A percentile compares a stretch with the other conserved stretches of the same genome.
Conservation (phyloP, 2,888 invertebrate species). For the Scaptomyza caliginosa region DNA sequence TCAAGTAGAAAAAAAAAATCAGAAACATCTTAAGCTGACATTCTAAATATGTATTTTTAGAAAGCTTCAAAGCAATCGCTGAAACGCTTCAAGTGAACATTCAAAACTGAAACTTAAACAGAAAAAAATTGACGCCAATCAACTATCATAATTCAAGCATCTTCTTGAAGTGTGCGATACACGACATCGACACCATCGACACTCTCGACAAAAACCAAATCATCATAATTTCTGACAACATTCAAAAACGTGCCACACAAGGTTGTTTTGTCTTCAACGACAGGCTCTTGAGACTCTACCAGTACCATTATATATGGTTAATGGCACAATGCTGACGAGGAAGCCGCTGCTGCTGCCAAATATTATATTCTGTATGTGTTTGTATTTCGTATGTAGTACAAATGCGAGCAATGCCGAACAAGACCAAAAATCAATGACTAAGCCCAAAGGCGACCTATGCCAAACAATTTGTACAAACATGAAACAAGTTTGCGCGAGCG, state of each 20-base stretch:
- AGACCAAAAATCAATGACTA: conserved; percentile 46
- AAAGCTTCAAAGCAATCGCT: conserved; percentile 20
- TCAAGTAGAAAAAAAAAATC: not conserved
- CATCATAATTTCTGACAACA: conserved; percentile 39
- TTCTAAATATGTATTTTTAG: conserved; percentile 38
- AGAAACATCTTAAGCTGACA: conserved; percentile 11
- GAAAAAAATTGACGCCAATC: conserved; percentile 63
- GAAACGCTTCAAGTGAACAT: conserved; percentile 19
- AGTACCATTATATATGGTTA: conserved; percentile 41
- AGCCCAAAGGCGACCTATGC: conserved; percentile 49
- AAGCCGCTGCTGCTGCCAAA: conserved; percentile 48
- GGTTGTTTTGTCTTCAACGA: conserved; percentile 47
- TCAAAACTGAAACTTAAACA: conserved; percentile 15
- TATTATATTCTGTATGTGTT: conserved; percentile 2
- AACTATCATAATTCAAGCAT: conserved; percentile 70
- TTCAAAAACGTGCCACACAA: conserved; percentile 60
- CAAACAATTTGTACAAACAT: conserved; percentile 54
- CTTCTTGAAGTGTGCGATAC: conserved; percentile 53
- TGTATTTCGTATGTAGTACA: conserved; percentile 19
- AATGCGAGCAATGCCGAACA: conserved; percentile 48
- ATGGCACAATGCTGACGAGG: conserved; percentile 64
- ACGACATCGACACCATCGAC: conserved; percentile 51
- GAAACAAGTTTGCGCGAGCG: conserved; percentile 60
- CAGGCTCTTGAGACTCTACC: conserved; percentile 14
- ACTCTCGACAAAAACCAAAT: too few species aligned